A percentile compares a stretch with the other conserved stretches of the same genome.
These are phyloP conservation scores for Battus philenor DNA, from an alignment of 1,140 invertebrate species.

Conservation along the genomic window DNA sequence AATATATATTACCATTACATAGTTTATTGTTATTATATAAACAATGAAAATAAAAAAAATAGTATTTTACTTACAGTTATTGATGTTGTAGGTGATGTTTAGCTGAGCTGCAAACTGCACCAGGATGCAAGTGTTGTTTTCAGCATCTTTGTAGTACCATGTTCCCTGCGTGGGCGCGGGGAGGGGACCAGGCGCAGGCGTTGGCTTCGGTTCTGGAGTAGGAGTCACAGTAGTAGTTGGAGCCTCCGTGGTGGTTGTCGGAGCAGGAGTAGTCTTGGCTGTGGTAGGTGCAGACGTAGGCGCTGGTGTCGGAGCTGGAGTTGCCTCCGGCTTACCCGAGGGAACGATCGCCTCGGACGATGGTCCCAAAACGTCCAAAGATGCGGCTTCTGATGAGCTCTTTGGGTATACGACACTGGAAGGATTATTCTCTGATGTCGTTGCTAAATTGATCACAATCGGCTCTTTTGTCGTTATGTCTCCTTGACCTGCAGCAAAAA, in stretches of 20 bases:
- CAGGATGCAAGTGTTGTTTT: slow-evolving; percentile 77
- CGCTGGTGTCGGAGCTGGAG: slow-evolving; percentile 30
- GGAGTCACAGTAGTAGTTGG: slow-evolving; percentile 34
- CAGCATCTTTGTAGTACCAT: slow-evolving; percentile 70
- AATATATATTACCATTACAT: too few species aligned
- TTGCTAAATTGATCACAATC: slow-evolving; percentile 10
- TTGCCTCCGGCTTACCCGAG: not conserved
- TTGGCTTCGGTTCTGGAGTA: slow-evolving; percentile 42
- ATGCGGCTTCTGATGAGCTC: not conserved
- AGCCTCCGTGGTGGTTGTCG: slow-evolving; percentile 32
- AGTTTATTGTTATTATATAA: too few species aligned
- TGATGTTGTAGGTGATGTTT: slow-evolving; percentile 76
- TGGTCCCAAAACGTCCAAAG: not conserved
- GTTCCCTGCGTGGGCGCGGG: slow-evolving; percentile 69
- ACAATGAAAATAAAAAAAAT: too few species aligned
- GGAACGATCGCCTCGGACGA: not conserved
- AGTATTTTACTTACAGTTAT: slow-evolving; percentile 52
- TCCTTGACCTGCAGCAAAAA: slow-evolving; percentile 33
- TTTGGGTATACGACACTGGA: not conserved
- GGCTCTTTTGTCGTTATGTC: slow-evolving; percentile 21
- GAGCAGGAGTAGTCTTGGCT: slow-evolving; percentile 31
- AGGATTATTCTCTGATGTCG: not conserved
- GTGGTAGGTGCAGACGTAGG: slow-evolving; percentile 31
- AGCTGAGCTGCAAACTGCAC: slow-evolving; percentile 79
- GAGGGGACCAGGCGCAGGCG: slow-evolving; percentile 53